Percentiles rank a stretch among this genome's conserved stretches.
These are phyloP conservation scores for Thecocarcelia acutangulata DNA, from an alignment of 2,888 invertebrate species.

Conservation along the genomic window DNA sequence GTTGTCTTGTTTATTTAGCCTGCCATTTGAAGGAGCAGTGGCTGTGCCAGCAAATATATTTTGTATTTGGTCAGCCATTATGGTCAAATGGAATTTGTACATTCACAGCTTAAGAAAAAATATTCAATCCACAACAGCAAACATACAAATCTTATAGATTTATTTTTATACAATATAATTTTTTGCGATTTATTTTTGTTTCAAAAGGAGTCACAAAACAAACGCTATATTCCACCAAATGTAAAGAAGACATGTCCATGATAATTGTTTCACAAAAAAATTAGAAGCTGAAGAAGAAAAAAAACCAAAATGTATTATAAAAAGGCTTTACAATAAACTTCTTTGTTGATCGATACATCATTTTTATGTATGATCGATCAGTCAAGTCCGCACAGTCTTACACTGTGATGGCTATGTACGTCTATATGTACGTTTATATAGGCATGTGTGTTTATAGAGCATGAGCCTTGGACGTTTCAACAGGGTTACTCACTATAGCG, in stretches of 20 bases:
- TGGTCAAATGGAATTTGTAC: constrained; percentile 72
- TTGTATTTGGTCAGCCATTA: constrained; percentile 62
- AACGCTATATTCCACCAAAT: constrained; percentile 8
- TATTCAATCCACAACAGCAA: constrained; percentile 28
- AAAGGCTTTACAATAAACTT: constrained; percentile 49
- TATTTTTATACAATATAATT: not conserved
- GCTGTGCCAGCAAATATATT: constrained; percentile 54
- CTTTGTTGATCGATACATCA: constrained; percentile 57
- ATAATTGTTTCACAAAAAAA: constrained; percentile 54
- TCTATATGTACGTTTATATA: not conserved
- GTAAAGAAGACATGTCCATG: constrained; percentile 54
- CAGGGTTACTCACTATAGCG: too few species aligned
- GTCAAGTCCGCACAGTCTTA: constrained; percentile 4
- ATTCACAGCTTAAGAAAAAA: constrained; percentile 67
- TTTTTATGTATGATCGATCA: constrained; percentile 60
- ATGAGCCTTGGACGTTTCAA: not conserved
- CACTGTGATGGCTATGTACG: not conserved
- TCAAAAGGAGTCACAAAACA: constrained; percentile 41
- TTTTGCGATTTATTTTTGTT: not conserved
- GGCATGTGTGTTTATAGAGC: not conserved
- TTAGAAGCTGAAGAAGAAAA: constrained; percentile 20
- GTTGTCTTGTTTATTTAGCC: not conserved
- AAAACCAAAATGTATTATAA: constrained; percentile 30
- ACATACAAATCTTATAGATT: constrained; percentile 41
- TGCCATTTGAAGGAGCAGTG: constrained; percentile 5